phyloP scores from a whole-genome alignment of 2,797 vertebrate species.

The Graptemys geographica region DNA sequence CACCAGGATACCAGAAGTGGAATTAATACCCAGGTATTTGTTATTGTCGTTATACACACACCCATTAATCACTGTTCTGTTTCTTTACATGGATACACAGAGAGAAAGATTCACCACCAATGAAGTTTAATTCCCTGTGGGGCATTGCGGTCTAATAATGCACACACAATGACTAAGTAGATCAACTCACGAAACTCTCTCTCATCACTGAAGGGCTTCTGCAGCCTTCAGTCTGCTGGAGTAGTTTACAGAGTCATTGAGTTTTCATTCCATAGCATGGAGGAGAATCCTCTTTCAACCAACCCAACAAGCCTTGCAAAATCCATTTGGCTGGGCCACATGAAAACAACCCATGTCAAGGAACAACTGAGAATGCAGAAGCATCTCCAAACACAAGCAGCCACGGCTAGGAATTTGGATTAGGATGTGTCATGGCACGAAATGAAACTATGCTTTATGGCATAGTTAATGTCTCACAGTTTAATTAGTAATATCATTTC shows the following conservation, averaged over 20 bases:
- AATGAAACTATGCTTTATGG: conserved; percentile 64
- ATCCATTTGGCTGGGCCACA: not conserved
- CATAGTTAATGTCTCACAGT: conserved; percentile 51
- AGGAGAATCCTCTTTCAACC: not conserved
- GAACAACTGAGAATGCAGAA: not conserved
- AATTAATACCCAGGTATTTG: not conserved
- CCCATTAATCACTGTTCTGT: not conserved
- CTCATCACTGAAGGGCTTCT: too few species aligned
- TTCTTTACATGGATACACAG: not conserved
- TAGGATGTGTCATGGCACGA: not conserved
- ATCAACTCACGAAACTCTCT: not conserved
- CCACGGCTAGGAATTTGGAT: not conserved
- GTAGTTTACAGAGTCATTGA: not conserved
- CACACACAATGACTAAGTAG: not conserved
- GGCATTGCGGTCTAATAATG: not conserved
- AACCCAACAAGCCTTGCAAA: not conserved
- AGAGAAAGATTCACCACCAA: not conserved
- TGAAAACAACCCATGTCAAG: not conserved
- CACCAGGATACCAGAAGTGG: not conserved
- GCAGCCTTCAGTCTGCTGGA: not conserved
- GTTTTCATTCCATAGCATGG: not conserved
- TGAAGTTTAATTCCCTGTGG: not conserved
- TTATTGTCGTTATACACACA: fast-evolving
- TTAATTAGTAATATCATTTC: conserved; percentile 73
- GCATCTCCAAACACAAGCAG: conserved; percentile 42